These are phyloP conservation scores for Lutjanus campechanus DNA, from an alignment of 2,797 vertebrate genomes.

Conservation along the genomic window DNA sequence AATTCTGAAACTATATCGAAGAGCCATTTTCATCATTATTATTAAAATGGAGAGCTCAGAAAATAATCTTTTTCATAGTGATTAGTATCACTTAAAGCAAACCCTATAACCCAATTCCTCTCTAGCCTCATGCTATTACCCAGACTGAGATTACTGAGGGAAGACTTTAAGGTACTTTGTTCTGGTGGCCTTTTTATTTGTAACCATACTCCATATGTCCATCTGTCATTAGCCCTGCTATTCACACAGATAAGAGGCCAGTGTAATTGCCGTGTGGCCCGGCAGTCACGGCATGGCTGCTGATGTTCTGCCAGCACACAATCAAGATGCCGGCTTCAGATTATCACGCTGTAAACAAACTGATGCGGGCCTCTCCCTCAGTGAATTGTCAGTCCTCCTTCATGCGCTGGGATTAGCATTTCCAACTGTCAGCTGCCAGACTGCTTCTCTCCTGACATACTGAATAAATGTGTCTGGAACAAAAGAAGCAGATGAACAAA, in stretches of 20 bases:
- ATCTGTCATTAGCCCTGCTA: constrained; percentile 62
- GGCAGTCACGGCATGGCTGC: constrained; percentile 64
- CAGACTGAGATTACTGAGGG: constrained; percentile 31
- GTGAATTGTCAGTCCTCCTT: constrained; percentile 50
- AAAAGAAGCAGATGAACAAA: constrained; percentile 31
- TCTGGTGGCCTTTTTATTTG: constrained; percentile 27
- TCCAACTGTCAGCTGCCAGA: constrained; percentile 54
- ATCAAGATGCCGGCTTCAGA: constrained; percentile 82
- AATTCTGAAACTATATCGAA: background rate
- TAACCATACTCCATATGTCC: constrained; percentile 48
- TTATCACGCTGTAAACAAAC: constrained; percentile 81
- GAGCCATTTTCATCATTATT: background rate
- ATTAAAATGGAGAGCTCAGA: constrained; percentile 28
- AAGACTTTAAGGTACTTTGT: constrained; percentile 33
- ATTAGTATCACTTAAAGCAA: constrained; percentile 25
- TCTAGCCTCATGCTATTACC: constrained; percentile 11
- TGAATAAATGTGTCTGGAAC: constrained; percentile 22
- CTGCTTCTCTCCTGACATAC: constrained; percentile 21
- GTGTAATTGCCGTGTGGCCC: constrained; percentile 60
- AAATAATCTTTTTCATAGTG: constrained; percentile 14
- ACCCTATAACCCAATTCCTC: constrained; percentile 7
- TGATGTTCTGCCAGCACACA: constrained; percentile 79
- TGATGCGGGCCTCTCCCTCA: constrained; percentile 52
- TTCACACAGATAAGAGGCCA: constrained; percentile 74
- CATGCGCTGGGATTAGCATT: constrained; percentile 50